These are phyloP conservation scores for Nomada hirtipes DNA, from an alignment of 2,888 invertebrate species.

Conservation along the genomic window DNA sequence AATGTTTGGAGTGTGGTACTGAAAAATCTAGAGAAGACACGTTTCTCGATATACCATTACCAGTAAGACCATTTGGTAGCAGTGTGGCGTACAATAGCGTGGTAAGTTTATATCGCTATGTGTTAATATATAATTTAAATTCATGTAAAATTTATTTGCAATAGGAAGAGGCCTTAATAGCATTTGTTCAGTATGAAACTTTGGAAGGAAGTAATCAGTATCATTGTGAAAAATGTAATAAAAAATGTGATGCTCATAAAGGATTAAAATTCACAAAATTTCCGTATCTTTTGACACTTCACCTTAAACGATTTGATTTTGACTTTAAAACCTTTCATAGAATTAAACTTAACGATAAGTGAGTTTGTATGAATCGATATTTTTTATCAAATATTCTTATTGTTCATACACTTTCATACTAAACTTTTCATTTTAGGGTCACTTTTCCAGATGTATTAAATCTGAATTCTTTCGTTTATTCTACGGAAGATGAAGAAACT, in stretches of 20 bases:
- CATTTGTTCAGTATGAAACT: conserved; percentile 94
- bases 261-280: conserved; percentile 94
- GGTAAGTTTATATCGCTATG: conserved; percentile 82
- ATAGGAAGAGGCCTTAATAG: conserved; percentile 92
- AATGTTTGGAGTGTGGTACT: conserved; percentile 93
- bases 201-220: conserved; percentile 94
- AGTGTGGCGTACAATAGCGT: conserved; percentile 91
- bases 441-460: conserved; percentile 92
- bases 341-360: conserved; percentile 95
- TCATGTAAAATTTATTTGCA: conserved; percentile 58
- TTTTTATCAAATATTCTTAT: conserved; percentile 17
- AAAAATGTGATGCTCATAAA: conserved; percentile 95
- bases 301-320: conserved; percentile 95
- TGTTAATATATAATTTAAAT: conserved; percentile 17
- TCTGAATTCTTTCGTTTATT: conserved; percentile 89
- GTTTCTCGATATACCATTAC: conserved; percentile 94
- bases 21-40: conserved; percentile 93
- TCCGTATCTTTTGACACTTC: conserved; percentile 94
- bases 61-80: conserved; percentile 93
- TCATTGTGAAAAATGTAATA: conserved; percentile 93
- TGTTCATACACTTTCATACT: conserved; percentile 23
- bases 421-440: conserved; percentile 86
- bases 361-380: conserved; percentile 77
- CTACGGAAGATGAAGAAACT: conserved; percentile 79
- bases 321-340: conserved; percentile 93